Evolutionary conservation across 2,888 invertebrate genomes (phyloP), one percentile per base, ranked within the genome.

Genomic region (Iselma pallidipennis): DNA sequence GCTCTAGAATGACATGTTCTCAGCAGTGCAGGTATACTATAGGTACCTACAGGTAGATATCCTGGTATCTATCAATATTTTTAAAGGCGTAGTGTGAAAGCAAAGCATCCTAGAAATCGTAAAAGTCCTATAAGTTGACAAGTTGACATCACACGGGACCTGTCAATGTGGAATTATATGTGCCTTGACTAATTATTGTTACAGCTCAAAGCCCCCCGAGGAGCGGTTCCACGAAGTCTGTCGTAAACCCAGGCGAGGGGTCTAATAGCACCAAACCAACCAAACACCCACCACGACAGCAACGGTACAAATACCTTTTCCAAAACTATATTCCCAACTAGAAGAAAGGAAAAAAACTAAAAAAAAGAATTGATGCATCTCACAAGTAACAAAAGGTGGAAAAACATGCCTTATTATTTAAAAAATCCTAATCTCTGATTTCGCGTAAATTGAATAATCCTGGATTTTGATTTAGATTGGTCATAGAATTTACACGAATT

Each of bases 141-240:
- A 74, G 75, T 76, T 77, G 78, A 78, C 79, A 78, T 76, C 74
- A 71, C 51, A 52, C 57, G 33, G 70, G 71, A 71, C 72, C 72
- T 69, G 74, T 75, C 76, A 73, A 70, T 72, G 71, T 70, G 68
- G 66, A 74, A 68, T 75, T 76, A 74, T 75, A 77, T 75, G 74
- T 73, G 71, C 74, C 78, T 76, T 77, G 78, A 78, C 78, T 76
- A 77, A 78, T 78, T 77, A 75, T 74, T 71, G 73, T 71, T 74
- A 73, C 68, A 73, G 73, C 60, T 70, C 69, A 67, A 67, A 70
- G 66, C 75, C 74, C 76, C 76, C 76, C 69, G 75, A 65, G 49
- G 76, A 63, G 70, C 70, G 78, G 78, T 78, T 78, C 78, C 77
- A 75, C 78, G 78, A 78, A 78, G 78, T 78, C 78, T 78, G 73